Evolutionary conservation across 2,888 invertebrate genomes (phyloP).

Genomic region (Drosophila anomalata): DNA sequence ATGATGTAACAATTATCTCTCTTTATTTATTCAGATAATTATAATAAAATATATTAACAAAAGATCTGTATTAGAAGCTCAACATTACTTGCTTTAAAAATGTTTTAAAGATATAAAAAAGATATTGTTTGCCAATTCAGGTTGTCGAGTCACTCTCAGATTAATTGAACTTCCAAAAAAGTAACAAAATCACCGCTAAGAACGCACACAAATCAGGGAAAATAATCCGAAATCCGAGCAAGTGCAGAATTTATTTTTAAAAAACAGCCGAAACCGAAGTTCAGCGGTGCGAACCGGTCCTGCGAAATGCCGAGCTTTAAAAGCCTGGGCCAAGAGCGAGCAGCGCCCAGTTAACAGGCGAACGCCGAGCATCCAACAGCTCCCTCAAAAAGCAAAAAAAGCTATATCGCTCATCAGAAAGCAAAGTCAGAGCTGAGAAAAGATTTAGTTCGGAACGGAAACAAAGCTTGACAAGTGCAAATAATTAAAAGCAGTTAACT

Average conservation of each 20-base stretch:
- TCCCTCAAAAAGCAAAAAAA: slow-evolving; percentile 22
- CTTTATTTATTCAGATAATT: background rate
- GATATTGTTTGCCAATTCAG: background rate
- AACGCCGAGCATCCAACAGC: slow-evolving; percentile 48
- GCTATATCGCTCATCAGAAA: background rate
- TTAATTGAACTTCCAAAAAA: slow-evolving; percentile 13
- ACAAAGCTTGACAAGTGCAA: slow-evolving; percentile 61
- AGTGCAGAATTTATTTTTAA: slow-evolving; percentile 26
- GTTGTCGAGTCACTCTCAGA: slow-evolving; percentile 12
- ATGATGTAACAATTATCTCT: background rate
- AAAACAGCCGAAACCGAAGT: background rate
- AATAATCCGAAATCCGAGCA: slow-evolving; percentile 4
- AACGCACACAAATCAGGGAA: slow-evolving; percentile 29
- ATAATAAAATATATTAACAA: too few relatives aligned
- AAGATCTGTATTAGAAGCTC: background rate
- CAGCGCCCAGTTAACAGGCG: slow-evolving; percentile 70
- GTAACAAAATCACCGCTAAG: slow-evolving; percentile 16
- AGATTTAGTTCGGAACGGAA: slow-evolving; percentile 40
- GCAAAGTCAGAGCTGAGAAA: slow-evolving; percentile 28
- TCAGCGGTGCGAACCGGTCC: slow-evolving; percentile 65
- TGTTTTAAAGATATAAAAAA: background rate
- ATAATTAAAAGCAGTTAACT: slow-evolving; percentile 69
- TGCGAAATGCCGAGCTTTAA: slow-evolving; percentile 65
- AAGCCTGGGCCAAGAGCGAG: slow-evolving; percentile 53
- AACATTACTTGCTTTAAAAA: background rate